Percentiles rank a stretch among this genome's conserved stretches.
Conservation (phyloP, 2,113 vertebrate genomes). For the Crotalus tigris region DNA sequence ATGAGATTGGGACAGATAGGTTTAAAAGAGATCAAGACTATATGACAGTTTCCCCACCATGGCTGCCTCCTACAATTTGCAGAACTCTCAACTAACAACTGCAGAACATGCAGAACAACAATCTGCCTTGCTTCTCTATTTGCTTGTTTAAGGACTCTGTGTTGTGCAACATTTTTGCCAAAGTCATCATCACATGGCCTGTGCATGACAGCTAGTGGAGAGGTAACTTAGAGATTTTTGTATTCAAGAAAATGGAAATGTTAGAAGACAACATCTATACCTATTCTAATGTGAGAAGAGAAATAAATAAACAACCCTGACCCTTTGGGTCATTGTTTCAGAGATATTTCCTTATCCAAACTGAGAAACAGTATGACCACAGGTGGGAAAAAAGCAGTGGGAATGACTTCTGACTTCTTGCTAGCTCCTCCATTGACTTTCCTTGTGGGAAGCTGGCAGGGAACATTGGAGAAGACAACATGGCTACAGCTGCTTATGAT, state of each 20-base stretch:
- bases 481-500: not conserved
- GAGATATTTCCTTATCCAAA: not conserved
- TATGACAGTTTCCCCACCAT: not conserved
- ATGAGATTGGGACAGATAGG: not conserved
- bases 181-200: not conserved
- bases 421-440: not conserved
- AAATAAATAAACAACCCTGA: not conserved
- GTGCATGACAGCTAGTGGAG: not conserved
- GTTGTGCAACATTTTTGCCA: not conserved
- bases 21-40: not conserved
- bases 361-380: not conserved
- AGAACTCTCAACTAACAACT: not conserved
- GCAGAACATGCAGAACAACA: not conserved
- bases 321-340: not conserved
- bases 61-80: not conserved
- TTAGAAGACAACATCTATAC: not conserved
- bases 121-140: not conserved
- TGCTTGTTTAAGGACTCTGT: not conserved
- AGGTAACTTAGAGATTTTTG: not conserved
- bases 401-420: not conserved
- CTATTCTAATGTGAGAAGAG: not conserved
- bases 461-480: not conserved
- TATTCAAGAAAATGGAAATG: not conserved
- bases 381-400: not conserved
- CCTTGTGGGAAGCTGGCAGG: not conserved